Conservation (phyloP, 1,140 invertebrate genomes). For the Globodera rostochiensis region DNA sequence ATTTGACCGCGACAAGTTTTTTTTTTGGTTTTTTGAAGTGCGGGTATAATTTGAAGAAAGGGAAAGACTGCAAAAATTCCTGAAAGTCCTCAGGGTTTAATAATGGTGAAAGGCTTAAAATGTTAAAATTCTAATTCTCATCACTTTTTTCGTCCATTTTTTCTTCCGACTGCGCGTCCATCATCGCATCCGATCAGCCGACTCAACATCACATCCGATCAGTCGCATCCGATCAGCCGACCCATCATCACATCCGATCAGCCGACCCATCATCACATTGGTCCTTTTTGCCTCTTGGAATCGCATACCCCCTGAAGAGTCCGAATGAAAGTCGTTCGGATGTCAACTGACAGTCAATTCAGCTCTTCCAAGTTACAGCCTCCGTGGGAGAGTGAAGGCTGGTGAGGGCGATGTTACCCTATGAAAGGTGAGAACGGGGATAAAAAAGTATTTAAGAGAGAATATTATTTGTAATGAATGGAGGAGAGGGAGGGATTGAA, state of each 20-base stretch:
- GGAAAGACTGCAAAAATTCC: not conserved
- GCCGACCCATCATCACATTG: no score
- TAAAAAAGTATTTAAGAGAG: not conserved
- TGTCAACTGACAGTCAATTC: not conserved
- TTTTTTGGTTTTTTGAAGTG: not conserved
- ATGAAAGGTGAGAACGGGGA: not conserved
- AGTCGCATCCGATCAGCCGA: not conserved
- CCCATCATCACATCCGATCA: not conserved
- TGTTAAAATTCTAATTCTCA: not conserved
- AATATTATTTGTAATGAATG: not conserved
- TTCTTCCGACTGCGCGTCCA: not conserved
- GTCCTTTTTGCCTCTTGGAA: not conserved
- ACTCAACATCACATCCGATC: no score
- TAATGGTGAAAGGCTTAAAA: no score
- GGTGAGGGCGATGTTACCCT: not conserved
- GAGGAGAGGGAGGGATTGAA: not conserved
- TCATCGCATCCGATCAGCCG: not conserved
- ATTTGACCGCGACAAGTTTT: constrained; percentile 20
- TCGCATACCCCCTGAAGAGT: not conserved
- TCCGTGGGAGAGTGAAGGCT: not conserved
- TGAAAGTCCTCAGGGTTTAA: not conserved
- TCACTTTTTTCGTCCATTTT: not conserved
- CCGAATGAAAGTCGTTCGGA: not conserved
- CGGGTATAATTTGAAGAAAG: not conserved
- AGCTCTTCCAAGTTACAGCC: not conserved